These are phyloP conservation scores for Macroramphosus scolopax DNA, from an alignment of 2,797 vertebrate species.

Conservation along the genomic window DNA sequence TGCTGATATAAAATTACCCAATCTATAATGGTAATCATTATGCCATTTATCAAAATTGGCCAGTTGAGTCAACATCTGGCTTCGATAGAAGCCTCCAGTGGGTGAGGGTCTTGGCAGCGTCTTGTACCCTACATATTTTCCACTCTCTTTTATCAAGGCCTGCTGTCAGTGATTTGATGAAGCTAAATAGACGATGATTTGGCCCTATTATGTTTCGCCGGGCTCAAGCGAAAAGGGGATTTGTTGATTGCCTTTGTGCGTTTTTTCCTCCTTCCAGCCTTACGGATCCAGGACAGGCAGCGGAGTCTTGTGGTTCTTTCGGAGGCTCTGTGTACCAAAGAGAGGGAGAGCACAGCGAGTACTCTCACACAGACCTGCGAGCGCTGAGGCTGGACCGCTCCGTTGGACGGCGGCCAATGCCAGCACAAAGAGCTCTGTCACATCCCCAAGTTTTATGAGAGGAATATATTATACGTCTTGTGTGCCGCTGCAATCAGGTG, in stretches of 20 bases:
- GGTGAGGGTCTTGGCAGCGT: conserved; percentile 78
- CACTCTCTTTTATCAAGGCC: conserved; percentile 75
- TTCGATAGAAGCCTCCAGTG: conserved; percentile 79
- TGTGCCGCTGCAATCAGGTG: conserved; percentile 50
- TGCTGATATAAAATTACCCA: conserved; percentile 77
- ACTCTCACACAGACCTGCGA: conserved; percentile 61
- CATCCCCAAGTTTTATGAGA: conserved; percentile 61
- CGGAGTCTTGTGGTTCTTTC: conserved; percentile 39
- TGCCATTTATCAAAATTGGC: conserved; percentile 84
- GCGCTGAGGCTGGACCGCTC: conserved; percentile 44
- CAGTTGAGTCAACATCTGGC: conserved; percentile 84
- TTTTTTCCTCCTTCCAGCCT: conserved; percentile 20
- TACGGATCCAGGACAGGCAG: conserved; percentile 44
- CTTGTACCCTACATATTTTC: conserved; percentile 81
- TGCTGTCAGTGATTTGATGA: conserved; percentile 83
- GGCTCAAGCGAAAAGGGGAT: conserved; percentile 59
- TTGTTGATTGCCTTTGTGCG: conserved; percentile 76
- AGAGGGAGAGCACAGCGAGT: conserved; percentile 47
- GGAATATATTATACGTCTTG: conserved; percentile 61
- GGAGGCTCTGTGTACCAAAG: conserved; percentile 36
- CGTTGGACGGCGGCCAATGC: conserved; percentile 52
- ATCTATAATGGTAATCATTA: conserved; percentile 78
- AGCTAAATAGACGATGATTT: conserved; percentile 81
- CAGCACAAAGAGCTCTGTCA: conserved; percentile 69
- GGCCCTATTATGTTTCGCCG: conserved; percentile 74